A percentile compares a stretch with the other conserved stretches of the same genome.
These are phyloP conservation scores for Hyphantria cunea DNA, from an alignment of 1,140 invertebrate species.

Conservation along the genomic window DNA sequence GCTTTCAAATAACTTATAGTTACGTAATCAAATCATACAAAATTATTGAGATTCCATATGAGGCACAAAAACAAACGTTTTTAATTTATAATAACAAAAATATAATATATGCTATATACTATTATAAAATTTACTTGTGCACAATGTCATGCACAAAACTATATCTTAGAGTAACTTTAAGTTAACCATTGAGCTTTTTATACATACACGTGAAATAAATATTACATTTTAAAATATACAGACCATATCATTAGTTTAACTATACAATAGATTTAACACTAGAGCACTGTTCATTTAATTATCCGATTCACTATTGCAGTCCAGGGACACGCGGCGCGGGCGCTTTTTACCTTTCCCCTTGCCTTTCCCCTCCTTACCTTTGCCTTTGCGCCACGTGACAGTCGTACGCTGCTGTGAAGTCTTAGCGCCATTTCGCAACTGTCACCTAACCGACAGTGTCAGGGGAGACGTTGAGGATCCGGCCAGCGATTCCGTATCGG, in stretches of 20 bases:
- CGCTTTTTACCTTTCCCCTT: slow-evolving; percentile 14
- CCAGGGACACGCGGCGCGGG: slow-evolving; percentile 23
- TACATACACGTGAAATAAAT: slow-evolving; percentile 68
- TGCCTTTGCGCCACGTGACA: neutral
- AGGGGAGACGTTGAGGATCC: neutral
- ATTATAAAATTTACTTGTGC: slow-evolving; percentile 67
- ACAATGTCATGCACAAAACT: slow-evolving; percentile 61
- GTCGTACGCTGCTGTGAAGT: neutral
- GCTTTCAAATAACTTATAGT: slow-evolving; percentile 40
- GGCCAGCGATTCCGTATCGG: slow-evolving; percentile 70
- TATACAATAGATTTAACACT: slow-evolving; percentile 44
- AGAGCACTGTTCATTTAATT: slow-evolving; percentile 42
- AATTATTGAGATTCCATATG: slow-evolving; percentile 74
- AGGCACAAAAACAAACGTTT: slow-evolving; percentile 70
- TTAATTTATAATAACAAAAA: slow-evolving; percentile 67
- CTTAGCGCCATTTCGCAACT: slow-evolving; percentile 1
- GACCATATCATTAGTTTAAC: slow-evolving; percentile 47
- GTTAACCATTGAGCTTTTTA: slow-evolving; percentile 78
- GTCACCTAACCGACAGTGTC: slow-evolving; percentile 2
- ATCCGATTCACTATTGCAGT: slow-evolving; percentile 35
- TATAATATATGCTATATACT: slow-evolving; percentile 48
- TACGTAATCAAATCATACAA: slow-evolving; percentile 39
- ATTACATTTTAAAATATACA: slow-evolving; percentile 51
- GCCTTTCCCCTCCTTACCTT: slow-evolving; percentile 10
- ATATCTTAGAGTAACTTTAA: slow-evolving; percentile 72